Conservation (phyloP, 2,888 invertebrate genomes). For the Drosophila setosimentum region DNA sequence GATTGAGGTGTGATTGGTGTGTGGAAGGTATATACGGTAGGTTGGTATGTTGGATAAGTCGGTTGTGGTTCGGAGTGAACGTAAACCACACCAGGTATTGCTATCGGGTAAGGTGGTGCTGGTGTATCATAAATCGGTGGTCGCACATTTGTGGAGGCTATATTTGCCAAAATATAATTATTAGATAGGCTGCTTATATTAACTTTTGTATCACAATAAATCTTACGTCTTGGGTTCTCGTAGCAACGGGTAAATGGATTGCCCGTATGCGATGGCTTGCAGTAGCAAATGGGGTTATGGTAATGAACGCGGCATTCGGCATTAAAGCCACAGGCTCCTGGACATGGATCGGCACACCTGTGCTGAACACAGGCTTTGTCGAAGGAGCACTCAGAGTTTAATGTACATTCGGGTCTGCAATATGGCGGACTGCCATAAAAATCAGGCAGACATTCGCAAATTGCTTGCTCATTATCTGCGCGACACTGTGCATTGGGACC, state of each 20-base stretch:
- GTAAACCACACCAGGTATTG: conserved; percentile 86
- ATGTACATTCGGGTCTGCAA: conserved; percentile 91
- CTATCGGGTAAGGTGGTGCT: conserved; percentile 87
- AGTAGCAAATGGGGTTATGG: conserved; percentile 89
- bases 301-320: conserved; percentile 88
- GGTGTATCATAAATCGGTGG: conserved; percentile 90
- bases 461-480: conserved; percentile 86
- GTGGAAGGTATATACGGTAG: conserved; percentile 22
- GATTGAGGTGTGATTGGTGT: conserved; percentile 6
- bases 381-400: conserved; percentile 88
- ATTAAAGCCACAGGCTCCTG: conserved; percentile 87
- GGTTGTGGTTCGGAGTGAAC: conserved; percentile 85
- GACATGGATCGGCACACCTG: conserved; percentile 89
- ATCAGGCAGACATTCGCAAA: conserved; percentile 89
- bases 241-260: conserved; percentile 89
- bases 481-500: conserved; percentile 88
- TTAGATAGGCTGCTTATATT: conserved; percentile 9
- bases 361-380: conserved; percentile 88
- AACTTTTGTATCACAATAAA: neutral
- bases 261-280: conserved; percentile 87
- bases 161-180: conserved; percentile 20
- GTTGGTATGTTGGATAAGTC: conserved; percentile 19
- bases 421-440: conserved; percentile 91
- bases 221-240: conserved; percentile 77
- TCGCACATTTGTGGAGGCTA: conserved; percentile 23